These are phyloP conservation scores for Drosophila biarmipes DNA, from an alignment of 1,140 invertebrate genomes.

Conservation along the genomic window DNA sequence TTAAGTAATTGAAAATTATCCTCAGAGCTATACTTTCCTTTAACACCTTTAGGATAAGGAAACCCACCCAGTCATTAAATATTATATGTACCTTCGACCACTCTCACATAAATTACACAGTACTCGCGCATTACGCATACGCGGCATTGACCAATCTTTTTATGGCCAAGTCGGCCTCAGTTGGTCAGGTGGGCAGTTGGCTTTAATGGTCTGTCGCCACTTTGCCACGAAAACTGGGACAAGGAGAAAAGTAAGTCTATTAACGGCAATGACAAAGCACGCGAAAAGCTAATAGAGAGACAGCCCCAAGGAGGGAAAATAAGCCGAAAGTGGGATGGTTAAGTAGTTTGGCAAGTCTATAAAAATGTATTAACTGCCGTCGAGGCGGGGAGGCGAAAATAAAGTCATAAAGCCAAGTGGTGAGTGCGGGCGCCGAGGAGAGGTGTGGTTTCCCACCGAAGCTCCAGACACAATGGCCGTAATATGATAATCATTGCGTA, in stretches of 20 bases:
- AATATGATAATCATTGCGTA: conserved; percentile 80
- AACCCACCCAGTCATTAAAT: conserved; percentile 5
- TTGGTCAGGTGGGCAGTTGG: conserved; percentile 71
- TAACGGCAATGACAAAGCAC: conserved; percentile 81
- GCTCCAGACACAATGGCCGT: conserved; percentile 55
- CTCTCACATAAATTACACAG: conserved; percentile 43
- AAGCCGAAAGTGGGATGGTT: conserved; percentile 15
- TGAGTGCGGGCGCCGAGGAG: background rate
- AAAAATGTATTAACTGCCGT: conserved; percentile 78
- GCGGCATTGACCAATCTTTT: conserved; percentile 54
- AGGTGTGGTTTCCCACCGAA: conserved; percentile 11
- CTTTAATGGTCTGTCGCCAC: conserved; percentile 40
- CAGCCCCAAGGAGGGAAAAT: conserved; percentile 16
- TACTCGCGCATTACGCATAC: conserved; percentile 68
- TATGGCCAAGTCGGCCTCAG: conserved; percentile 43
- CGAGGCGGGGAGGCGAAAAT: conserved; percentile 65
- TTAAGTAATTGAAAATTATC: no score
- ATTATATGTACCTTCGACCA: conserved; percentile 14
- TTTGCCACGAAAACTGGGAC: background rate
- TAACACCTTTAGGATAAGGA: background rate
- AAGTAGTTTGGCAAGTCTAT: conserved; percentile 77
- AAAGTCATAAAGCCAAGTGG: conserved; percentile 71
- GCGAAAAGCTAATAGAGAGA: conserved; percentile 80
- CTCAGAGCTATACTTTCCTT: no score
- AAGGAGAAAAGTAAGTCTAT: conserved; percentile 71